Conservation (phyloP, 2,888 invertebrate genomes). For the Melipona bicolor region DNA sequence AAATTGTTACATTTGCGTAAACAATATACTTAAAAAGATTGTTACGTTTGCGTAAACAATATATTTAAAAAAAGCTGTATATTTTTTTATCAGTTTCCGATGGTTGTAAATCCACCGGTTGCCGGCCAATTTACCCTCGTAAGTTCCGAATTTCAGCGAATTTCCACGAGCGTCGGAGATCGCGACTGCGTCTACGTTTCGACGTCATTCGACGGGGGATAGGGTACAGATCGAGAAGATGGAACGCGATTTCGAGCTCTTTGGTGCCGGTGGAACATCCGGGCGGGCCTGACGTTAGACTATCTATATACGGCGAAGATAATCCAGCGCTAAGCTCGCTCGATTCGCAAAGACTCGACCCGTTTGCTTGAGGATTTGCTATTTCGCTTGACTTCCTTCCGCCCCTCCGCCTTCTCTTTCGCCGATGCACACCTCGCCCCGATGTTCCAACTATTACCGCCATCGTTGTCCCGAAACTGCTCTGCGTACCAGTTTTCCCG, state of each 20-base stretch:
- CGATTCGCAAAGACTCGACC: slow-evolving; percentile 73
- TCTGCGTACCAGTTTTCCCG: slow-evolving; percentile 49
- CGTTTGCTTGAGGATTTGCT: slow-evolving; percentile 76
- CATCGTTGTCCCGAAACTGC: slow-evolving; percentile 27
- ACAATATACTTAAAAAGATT: too few relatives aligned
- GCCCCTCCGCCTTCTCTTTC: slow-evolving; percentile 9
- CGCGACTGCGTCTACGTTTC: neutral
- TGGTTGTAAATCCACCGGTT: too few relatives aligned
- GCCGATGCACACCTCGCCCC: slow-evolving; percentile 68
- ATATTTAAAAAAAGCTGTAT: too few relatives aligned
- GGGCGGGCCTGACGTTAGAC: slow-evolving; percentile 49
- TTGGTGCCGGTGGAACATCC: slow-evolving; percentile 63
- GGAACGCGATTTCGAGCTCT: slow-evolving; percentile 62
- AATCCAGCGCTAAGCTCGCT: slow-evolving; percentile 74
- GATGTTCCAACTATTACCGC: slow-evolving; percentile 44
- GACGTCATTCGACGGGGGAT: neutral
- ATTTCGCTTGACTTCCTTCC: slow-evolving; percentile 70
- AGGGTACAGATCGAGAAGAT: neutral
- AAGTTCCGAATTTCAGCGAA: neutral
- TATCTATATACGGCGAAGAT: slow-evolving; percentile 69
- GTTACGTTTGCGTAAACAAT: too few relatives aligned
- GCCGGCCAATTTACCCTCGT: too few relatives aligned
- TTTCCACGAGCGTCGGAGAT: slow-evolving; percentile 7
- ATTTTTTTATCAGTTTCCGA: too few relatives aligned
- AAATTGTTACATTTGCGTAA: too few relatives aligned